Evolutionary conservation across 2,888 invertebrate species (phyloP).

Genomic region (Anarsia innoxiella): DNA sequence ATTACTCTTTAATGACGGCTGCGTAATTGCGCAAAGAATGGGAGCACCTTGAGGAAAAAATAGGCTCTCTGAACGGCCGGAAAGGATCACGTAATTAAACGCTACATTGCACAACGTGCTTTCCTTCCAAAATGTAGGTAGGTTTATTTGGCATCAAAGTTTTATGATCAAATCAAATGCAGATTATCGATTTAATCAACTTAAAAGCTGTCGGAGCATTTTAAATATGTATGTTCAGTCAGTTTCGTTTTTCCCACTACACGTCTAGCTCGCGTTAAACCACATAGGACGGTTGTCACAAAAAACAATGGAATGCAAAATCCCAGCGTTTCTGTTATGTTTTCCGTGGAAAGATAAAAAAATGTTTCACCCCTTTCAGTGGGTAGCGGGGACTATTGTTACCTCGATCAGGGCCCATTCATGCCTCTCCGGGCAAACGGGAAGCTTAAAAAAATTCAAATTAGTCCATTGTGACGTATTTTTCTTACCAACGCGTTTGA

Average conservation of each 20-base stretch:
- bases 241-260: no score
- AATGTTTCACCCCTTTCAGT: conserved; percentile 39
- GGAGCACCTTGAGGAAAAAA: conserved; percentile 21
- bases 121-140: no score
- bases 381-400: conserved; percentile 49
- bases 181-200: no score
- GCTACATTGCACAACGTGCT: no score
- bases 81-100: conserved; percentile 17
- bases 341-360: conserved; percentile 47
- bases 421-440: conserved; percentile 46
- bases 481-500: conserved; percentile 42
- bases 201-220: no score
- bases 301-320: conserved; percentile 54
- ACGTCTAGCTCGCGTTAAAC: no score
- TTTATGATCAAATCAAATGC: no score
- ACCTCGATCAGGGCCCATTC: conserved; percentile 51
- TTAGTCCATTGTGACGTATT: conserved; percentile 62
- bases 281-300: no score
- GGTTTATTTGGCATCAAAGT: no score
- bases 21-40: conserved; percentile 45
- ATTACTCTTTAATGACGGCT: conserved; percentile 56
- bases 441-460: conserved; percentile 60
- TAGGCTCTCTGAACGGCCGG: conserved; percentile 17
- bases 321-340: conserved; percentile 54
- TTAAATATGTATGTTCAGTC: no score